A percentile compares a stretch with the other conserved stretches of the same genome.
phyloP scores from a whole-genome alignment of 2,888 invertebrate genomes.

The Laspeyria flexula region DNA sequence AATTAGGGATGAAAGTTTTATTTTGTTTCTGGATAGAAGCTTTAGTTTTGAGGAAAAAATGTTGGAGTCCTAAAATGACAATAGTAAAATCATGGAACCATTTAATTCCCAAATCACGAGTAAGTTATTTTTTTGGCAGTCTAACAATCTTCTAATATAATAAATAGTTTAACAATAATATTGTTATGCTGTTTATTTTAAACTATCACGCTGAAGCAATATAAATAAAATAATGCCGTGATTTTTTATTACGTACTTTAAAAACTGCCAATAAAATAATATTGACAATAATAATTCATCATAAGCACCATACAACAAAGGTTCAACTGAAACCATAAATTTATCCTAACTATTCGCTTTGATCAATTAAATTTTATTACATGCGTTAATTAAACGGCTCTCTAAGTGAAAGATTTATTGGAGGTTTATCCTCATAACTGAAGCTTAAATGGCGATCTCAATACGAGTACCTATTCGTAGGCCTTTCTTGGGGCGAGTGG shows the following conservation, averaged over 20 bases:
- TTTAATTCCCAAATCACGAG: no score
- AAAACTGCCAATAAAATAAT: no score
- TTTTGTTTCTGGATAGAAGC: background rate
- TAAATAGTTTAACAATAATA: no score
- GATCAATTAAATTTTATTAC: slow-evolving; percentile 84
- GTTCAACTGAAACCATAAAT: slow-evolving; percentile 58
- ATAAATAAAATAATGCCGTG: no score
- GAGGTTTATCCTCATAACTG: slow-evolving; percentile 83
- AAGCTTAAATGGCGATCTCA: slow-evolving; percentile 76
- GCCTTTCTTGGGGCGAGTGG: slow-evolving; percentile 51
- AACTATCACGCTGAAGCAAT: no score
- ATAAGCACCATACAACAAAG: slow-evolving; percentile 29
- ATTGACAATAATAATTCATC: slow-evolving; percentile 3
- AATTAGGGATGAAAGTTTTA: slow-evolving; percentile 22
- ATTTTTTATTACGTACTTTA: no score
- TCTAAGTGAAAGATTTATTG: slow-evolving; percentile 83
- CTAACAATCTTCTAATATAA: no score
- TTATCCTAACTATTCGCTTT: slow-evolving; percentile 70
- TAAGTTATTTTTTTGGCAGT: no score
- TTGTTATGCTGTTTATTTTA: no score
- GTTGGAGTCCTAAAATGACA: background rate
- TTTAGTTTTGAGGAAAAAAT: background rate
- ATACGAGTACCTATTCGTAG: slow-evolving; percentile 49
- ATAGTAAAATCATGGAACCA: no score
- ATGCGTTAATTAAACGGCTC: slow-evolving; percentile 79